Conservation (phyloP, 2,888 invertebrate species). For the Polylopha cassiicola region DNA sequence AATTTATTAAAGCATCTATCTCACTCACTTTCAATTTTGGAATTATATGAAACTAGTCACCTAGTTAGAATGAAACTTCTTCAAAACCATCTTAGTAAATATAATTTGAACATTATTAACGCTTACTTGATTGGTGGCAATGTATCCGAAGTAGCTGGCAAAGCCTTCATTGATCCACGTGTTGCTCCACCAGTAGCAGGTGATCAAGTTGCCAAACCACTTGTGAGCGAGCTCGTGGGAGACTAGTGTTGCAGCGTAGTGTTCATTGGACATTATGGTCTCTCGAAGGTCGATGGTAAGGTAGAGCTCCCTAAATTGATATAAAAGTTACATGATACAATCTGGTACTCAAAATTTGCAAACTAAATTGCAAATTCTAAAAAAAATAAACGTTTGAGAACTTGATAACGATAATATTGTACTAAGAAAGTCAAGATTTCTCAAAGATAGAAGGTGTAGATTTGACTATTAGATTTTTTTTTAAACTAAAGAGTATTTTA, state of each 20-base stretch:
- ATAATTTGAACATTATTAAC: no score
- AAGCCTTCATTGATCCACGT: conserved; percentile 87
- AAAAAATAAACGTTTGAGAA: no score
- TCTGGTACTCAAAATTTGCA: neutral
- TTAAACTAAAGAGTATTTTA: no score
- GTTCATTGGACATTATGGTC: conserved; percentile 59
- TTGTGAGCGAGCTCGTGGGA: conserved; percentile 82
- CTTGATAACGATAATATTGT: no score
- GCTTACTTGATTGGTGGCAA: conserved; percentile 58
- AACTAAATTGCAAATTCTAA: neutral
- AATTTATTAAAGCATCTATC: no score
- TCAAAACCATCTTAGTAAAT: no score
- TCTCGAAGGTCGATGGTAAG: conserved; percentile 53
- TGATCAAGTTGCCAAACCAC: conserved; percentile 88
- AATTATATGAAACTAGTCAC: no score
- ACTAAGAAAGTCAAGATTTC: no score
- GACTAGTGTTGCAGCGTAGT: conserved; percentile 70
- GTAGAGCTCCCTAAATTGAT: conserved; percentile 56
- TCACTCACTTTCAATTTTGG: no score
- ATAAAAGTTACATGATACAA: conserved; percentile 1
- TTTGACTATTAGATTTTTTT: no score
- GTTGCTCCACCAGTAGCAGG: conserved; percentile 84
- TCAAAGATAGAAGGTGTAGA: no score
- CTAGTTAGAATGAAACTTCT: no score
- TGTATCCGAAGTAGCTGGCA: conserved; percentile 82